A percentile compares a stretch with the other conserved stretches of the same genome.
Evolutionary conservation across 1,140 invertebrate species (phyloP).

Genomic region (Drosophila nigromelanica): DNA sequence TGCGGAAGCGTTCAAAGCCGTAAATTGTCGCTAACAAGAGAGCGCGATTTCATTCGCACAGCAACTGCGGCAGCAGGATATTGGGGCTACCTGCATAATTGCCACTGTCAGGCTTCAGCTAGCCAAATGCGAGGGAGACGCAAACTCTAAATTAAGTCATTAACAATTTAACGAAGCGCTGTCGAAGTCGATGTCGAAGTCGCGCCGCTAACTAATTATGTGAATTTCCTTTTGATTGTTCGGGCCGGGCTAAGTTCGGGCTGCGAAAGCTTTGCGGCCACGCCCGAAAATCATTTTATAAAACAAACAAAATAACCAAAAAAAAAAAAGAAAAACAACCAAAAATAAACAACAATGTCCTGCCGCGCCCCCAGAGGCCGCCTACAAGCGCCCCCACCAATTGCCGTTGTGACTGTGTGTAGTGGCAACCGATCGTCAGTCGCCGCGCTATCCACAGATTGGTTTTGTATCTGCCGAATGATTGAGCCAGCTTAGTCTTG

Average conservation of each 20-base stretch:
- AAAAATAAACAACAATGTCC: conserved; percentile 46
- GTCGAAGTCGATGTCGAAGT: conserved; percentile 39
- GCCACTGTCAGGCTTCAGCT: conserved; percentile 25
- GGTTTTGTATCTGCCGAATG: conserved; percentile 75
- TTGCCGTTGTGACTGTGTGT: conserved; percentile 49
- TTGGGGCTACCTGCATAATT: conserved; percentile 58
- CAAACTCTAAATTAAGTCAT: conserved; percentile 80
- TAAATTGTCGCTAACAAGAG: conserved; percentile 82
- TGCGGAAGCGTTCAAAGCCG: conserved; percentile 80
- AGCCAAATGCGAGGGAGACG: conserved; percentile 39
- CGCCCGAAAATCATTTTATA: conserved; percentile 69
- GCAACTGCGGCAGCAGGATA: conserved; percentile 55
- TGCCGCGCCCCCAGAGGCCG: conserved; percentile 29
- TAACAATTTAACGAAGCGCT: conserved; percentile 77
- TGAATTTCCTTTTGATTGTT: conserved; percentile 79
- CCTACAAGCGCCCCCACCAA: conserved; percentile 43
- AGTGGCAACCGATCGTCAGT: conserved; percentile 66
- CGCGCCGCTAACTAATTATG: conserved; percentile 76
- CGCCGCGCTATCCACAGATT: conserved; percentile 74
- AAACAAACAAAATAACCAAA: conserved; percentile 64
- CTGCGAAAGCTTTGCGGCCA: conserved; percentile 35
- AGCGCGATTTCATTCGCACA: conserved; percentile 32
- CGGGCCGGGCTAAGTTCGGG: conserved; percentile 2
- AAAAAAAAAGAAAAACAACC: neutral
- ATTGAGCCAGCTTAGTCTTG: conserved; percentile 53